phyloP scores from a whole-genome alignment of 1,140 invertebrate genomes.

The Anoplophora glabripennis region DNA sequence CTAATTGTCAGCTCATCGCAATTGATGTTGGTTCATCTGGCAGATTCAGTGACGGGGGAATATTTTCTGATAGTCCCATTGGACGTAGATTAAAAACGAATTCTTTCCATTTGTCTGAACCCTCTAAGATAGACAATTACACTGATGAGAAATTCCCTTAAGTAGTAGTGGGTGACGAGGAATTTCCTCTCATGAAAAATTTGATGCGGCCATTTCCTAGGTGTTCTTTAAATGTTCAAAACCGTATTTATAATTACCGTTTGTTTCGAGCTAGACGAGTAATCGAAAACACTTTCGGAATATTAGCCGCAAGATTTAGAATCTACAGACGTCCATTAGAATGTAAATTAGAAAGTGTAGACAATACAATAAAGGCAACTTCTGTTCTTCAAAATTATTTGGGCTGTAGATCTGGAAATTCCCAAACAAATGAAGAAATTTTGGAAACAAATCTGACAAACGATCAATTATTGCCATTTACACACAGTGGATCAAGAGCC shows the following conservation, averaged over 20 bases:
- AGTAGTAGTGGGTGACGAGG: conserved; percentile 25
- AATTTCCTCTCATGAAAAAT: conserved; percentile 25
- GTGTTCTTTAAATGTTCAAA: conserved; percentile 20
- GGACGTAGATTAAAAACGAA: conserved; percentile 4
- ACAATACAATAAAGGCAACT: conserved; percentile 14
- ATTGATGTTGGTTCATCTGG: conserved; percentile 48
- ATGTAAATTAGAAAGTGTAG: conserved; percentile 4
- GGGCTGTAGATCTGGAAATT: background rate
- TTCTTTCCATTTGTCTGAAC: background rate
- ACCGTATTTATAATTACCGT: conserved; percentile 21
- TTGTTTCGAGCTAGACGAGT: conserved; percentile 22
- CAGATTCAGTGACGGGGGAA: conserved; percentile 44
- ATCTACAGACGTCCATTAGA: conserved; percentile 9
- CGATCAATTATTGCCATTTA: background rate
- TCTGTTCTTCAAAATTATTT: conserved; percentile 22
- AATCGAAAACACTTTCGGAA: conserved; percentile 23
- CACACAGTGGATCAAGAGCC: conserved; percentile 5
- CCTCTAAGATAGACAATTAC: background rate
- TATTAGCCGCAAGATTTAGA: conserved; percentile 19
- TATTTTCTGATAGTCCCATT: conserved; percentile 26
- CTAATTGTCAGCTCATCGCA: conserved; percentile 43
- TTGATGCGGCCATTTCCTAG: conserved; percentile 23
- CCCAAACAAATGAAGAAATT: background rate
- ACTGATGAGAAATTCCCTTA: conserved; percentile 1
- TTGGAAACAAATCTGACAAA: background rate